Conservation (phyloP, 2,113 vertebrate species). For the Saccopteryx leptura region DNA sequence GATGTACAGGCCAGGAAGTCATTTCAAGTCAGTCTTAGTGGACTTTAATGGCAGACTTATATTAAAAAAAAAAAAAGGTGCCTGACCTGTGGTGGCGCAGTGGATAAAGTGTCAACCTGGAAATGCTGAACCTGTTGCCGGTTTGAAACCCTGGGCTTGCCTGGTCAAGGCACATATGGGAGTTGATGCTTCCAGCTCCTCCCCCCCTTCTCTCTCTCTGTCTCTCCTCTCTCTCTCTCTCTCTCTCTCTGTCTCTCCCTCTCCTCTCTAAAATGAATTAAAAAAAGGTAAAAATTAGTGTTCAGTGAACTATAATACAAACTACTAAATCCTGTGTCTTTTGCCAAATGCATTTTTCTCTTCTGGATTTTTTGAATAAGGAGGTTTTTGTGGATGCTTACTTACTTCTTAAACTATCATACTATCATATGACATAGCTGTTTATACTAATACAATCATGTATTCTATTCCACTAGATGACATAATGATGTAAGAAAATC, state of each 20-base stretch:
- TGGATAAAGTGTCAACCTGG: no score
- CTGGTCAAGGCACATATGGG: no score
- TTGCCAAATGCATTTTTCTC: background rate
- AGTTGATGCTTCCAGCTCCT: no score
- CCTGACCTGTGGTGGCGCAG: no score
- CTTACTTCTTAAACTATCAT: background rate
- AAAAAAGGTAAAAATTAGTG: background rate
- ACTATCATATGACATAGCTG: background rate
- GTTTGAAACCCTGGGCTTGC: no score
- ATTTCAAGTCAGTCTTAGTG: background rate
- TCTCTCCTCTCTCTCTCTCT: no score
- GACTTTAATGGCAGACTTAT: background rate
- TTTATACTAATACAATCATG: background rate
- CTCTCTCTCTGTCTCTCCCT: no score
- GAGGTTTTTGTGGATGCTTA: background rate
- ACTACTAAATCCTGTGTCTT: background rate
- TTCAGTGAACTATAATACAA: background rate
- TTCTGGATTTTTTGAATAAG: background rate
- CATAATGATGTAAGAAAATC: constrained; percentile 66
- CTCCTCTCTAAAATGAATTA: no score
- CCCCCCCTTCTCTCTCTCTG: no score
- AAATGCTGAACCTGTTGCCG: no score
- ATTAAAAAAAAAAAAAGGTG: no score
- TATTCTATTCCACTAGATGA: constrained; percentile 61
- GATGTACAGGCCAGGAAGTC: background rate